Conservation (phyloP, 2,113 vertebrate species). For the Arothron firmamentum region DNA sequence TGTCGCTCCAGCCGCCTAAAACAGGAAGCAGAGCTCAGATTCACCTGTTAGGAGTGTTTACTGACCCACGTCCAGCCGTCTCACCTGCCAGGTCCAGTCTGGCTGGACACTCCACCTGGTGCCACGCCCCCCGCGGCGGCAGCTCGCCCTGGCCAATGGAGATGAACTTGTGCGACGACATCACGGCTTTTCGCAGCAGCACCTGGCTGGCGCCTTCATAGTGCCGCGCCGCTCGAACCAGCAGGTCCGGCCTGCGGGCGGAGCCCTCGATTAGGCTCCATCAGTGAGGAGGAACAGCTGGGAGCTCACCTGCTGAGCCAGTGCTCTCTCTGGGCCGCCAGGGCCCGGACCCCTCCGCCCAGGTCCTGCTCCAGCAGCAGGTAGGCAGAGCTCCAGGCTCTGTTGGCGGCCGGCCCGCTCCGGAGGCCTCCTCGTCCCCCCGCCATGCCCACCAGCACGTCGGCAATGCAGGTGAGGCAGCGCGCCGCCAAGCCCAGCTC, state of each 20-base stretch:
- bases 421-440: conserved; percentile 80
- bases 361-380: conserved; percentile 77
- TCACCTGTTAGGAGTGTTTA: too few species aligned
- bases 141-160: conserved; percentile 54
- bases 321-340: conserved; percentile 77
- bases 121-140: conserved; percentile 80
- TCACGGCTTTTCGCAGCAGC: conserved; percentile 85
- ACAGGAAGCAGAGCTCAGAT: too few species aligned
- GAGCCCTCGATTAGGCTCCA: background rate
- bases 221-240: conserved; percentile 89
- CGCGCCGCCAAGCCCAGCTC: conserved; percentile 81
- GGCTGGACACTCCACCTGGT: conserved; percentile 84
- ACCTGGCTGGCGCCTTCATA: conserved; percentile 92
- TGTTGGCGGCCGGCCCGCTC: conserved; percentile 90
- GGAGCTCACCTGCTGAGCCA: conserved; percentile 88
- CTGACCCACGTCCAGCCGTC: too few species aligned
- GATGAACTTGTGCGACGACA: conserved; percentile 84
- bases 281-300: too few species aligned
- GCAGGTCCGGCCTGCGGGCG: conserved; percentile 78
- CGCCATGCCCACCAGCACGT: conserved; percentile 89
- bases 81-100: conserved; percentile 90
- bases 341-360: conserved; percentile 71
- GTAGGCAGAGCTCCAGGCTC: conserved; percentile 82
- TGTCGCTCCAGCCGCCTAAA: conserved; percentile 94
- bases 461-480: conserved; percentile 85